Percentiles rank a stretch among this genome's conserved stretches.
Conservation (phyloP, 1,140 invertebrate species). For the Drosophila nannoptera region DNA sequence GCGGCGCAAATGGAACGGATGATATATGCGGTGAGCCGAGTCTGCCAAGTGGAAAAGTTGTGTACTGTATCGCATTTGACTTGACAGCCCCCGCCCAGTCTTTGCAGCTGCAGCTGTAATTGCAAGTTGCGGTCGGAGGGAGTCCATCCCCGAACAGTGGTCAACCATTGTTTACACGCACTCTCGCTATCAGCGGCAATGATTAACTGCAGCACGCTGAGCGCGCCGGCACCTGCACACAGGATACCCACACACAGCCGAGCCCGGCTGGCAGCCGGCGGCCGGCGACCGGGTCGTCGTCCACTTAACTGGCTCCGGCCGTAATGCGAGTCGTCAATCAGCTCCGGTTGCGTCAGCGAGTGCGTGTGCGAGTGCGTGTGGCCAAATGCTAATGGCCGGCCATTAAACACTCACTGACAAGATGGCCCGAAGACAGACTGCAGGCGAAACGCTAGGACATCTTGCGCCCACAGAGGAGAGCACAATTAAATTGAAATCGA, state of each 20-base stretch:
- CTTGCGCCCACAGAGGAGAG: too few species aligned
- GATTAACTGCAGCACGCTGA: constrained; percentile 68
- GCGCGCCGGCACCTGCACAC: constrained; percentile 25
- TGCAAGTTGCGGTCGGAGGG: constrained; percentile 61
- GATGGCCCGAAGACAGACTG: constrained; percentile 36
- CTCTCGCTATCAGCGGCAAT: constrained; percentile 72
- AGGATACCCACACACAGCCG: constrained; percentile 25
- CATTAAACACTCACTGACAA: constrained; percentile 62
- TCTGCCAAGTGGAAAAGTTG: constrained; percentile 67
- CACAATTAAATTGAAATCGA: too few species aligned
- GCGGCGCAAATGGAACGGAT: constrained; percentile 76
- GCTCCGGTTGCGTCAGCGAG: constrained; percentile 80
- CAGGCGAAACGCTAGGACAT: too few species aligned
- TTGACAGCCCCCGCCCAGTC: not conserved
- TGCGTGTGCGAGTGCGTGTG: constrained; percentile 17
- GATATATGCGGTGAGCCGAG: constrained; percentile 62
- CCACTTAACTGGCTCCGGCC: constrained; percentile 41
- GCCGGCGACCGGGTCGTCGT: constrained; percentile 33
- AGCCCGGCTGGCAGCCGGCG: not conserved
- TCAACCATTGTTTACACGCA: constrained; percentile 59
- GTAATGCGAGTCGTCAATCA: constrained; percentile 77
- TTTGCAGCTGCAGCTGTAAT: constrained; percentile 56
- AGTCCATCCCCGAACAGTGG: constrained; percentile 15
- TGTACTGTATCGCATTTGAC: constrained; percentile 43
- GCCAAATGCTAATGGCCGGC: constrained; percentile 64